phyloP scores from a whole-genome alignment of 1,140 invertebrate genomes.

The Pachypeltis micranthus region DNA sequence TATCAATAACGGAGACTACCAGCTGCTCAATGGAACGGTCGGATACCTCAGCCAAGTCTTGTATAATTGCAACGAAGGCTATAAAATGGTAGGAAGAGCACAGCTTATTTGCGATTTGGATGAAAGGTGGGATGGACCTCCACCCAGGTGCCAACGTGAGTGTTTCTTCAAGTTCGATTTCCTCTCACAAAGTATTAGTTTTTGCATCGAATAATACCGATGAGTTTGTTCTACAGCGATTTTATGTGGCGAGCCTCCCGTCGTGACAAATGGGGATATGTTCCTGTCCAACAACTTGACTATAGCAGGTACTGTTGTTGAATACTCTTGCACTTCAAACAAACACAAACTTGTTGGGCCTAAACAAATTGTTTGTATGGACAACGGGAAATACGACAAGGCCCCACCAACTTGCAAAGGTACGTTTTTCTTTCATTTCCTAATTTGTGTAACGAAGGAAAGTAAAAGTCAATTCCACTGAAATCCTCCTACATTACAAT shows the following conservation, averaged over 20 bases:
- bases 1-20: constrained; percentile 69
- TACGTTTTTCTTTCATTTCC: constrained; percentile 36
- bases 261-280: constrained; percentile 57
- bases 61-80: constrained; percentile 71
- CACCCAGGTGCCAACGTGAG: constrained; percentile 72
- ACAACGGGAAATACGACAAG: constrained; percentile 66
- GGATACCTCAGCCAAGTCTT: constrained; percentile 73
- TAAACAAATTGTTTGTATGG: constrained; percentile 53
- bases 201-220: too few relatives aligned
- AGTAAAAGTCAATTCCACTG: too few relatives aligned
- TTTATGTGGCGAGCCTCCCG: constrained; percentile 57
- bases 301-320: constrained; percentile 54
- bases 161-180: constrained; percentile 26
- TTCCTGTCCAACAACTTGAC: constrained; percentile 49
- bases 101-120: constrained; percentile 81
- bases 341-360: constrained; percentile 59
- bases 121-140: constrained; percentile 85
- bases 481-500: too few relatives aligned
- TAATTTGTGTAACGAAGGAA: too few relatives aligned
- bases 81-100: constrained; percentile 66
- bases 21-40: constrained; percentile 68
- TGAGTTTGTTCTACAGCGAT: constrained; percentile 49
- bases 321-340: constrained; percentile 56
- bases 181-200: too few relatives aligned
- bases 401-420: constrained; percentile 57